Conservation (phyloP, 2,888 invertebrate genomes). For the Tachina lurida region DNA sequence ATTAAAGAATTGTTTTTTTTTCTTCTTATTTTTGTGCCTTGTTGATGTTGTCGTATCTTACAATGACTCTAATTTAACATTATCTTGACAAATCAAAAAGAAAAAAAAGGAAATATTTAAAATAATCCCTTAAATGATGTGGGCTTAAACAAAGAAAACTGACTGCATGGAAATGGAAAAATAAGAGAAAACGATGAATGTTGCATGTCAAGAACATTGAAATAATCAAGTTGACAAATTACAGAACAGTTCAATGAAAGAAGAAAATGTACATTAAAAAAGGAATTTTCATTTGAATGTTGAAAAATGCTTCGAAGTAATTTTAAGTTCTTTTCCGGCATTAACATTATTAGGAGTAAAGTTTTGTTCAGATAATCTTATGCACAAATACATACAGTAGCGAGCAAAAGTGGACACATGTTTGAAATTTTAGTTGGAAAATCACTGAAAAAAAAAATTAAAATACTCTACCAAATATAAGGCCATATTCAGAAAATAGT, state of each 20-base stretch:
- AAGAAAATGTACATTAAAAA: slow-evolving; percentile 57
- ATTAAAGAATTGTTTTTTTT: slow-evolving; percentile 34
- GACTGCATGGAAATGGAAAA: slow-evolving; percentile 20
- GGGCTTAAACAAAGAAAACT: slow-evolving; percentile 44
- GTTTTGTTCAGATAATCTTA: neutral
- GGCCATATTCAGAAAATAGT: too few species aligned
- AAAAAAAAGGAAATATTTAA: slow-evolving; percentile 6
- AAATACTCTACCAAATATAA: too few species aligned
- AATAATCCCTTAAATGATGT: slow-evolving; percentile 48
- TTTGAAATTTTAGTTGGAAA: too few species aligned
- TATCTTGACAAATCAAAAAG: slow-evolving; percentile 48
- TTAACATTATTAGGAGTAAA: neutral
- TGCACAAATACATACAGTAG: too few species aligned
- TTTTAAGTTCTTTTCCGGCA: neutral
- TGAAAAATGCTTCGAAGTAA: slow-evolving; percentile 32
- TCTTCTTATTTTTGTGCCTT: neutral
- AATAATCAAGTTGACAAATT: slow-evolving; percentile 75
- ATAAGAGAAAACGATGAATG: slow-evolving; percentile 44
- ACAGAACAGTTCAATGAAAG: slow-evolving; percentile 71
- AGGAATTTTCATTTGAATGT: slow-evolving; percentile 58
- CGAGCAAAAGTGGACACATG: too few species aligned
- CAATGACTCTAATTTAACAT: slow-evolving; percentile 65
- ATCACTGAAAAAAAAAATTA: too few species aligned
- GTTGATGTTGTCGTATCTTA: slow-evolving; percentile 34
- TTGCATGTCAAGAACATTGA: slow-evolving; percentile 71